These are phyloP conservation scores for Automeris io DNA, from an alignment of 2,888 invertebrate genomes.

Conservation along the genomic window DNA sequence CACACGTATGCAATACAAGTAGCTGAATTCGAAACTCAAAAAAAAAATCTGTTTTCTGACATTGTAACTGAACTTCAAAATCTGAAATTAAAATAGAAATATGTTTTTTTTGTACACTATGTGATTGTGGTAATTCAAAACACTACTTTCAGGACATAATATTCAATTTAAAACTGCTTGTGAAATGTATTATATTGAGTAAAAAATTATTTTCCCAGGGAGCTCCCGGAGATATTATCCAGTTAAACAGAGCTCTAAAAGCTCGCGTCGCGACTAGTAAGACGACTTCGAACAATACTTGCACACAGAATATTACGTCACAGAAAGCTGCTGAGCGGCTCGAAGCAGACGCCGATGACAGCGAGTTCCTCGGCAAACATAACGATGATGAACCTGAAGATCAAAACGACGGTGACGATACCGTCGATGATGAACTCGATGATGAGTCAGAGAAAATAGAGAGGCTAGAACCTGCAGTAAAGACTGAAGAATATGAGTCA, in stretches of 20 bases:
- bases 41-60: too few relatives aligned
- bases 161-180: too few relatives aligned
- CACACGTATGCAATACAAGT: too few relatives aligned
- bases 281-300: slow-evolving; percentile 19
- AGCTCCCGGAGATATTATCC: slow-evolving; percentile 54
- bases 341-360: slow-evolving; percentile 44
- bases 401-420: slow-evolving; percentile 21
- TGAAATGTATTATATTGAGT: not conserved
- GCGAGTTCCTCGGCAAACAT: slow-evolving; percentile 39
- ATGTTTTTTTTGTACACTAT: too few relatives aligned
- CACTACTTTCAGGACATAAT: too few relatives aligned
- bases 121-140: too few relatives aligned
- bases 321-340: slow-evolving; percentile 53
- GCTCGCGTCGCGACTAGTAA: slow-evolving; percentile 49
- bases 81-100: too few relatives aligned
- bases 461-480: slow-evolving; percentile 36
- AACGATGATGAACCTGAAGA: slow-evolving; percentile 26
- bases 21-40: too few relatives aligned
- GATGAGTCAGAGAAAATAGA: slow-evolving; percentile 21
- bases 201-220: too few relatives aligned
- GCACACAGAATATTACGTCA: slow-evolving; percentile 37
- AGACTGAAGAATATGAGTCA: slow-evolving; percentile 42
- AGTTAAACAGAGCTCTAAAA: slow-evolving; percentile 49
- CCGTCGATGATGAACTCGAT: slow-evolving; percentile 24
- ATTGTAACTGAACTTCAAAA: too few relatives aligned